Conservation (phyloP, 2,888 invertebrate genomes). For the Campoletis raptor region DNA sequence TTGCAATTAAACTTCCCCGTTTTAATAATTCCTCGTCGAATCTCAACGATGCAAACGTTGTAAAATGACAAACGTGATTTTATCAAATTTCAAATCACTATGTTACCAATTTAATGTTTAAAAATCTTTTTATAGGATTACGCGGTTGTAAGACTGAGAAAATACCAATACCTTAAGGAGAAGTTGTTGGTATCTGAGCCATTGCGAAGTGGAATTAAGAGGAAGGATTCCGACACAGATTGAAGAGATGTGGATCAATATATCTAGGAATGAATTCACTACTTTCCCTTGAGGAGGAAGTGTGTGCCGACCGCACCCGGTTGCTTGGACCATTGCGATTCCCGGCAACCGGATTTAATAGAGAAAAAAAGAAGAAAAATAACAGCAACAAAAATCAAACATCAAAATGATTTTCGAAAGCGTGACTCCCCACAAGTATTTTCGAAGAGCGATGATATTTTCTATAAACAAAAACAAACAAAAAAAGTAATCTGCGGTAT, state of each 20-base stretch:
- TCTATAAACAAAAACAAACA: slow-evolving; percentile 34
- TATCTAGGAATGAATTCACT: slow-evolving; percentile 64
- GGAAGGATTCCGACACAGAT: slow-evolving; percentile 72
- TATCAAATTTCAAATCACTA: background rate
- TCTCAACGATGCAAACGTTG: background rate
- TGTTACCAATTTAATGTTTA: background rate
- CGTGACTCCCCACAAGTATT: slow-evolving; percentile 17
- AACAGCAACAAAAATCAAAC: slow-evolving; percentile 20
- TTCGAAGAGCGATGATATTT: slow-evolving; percentile 51
- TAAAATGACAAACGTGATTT: background rate
- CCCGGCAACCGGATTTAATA: slow-evolving; percentile 51
- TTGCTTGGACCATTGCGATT: slow-evolving; percentile 43
- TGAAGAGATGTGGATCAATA: slow-evolving; percentile 59
- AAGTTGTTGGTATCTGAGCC: slow-evolving; percentile 81
- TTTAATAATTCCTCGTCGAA: background rate
- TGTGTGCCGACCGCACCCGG: slow-evolving; percentile 40
- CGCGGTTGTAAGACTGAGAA: slow-evolving; percentile 87
- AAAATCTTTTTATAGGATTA: slow-evolving; percentile 87
- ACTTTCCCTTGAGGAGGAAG: slow-evolving; percentile 39
- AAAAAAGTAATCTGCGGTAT: background rate
- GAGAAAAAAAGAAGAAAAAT: slow-evolving; percentile 24
- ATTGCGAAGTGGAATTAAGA: slow-evolving; percentile 69
- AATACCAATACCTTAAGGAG: slow-evolving; percentile 88
- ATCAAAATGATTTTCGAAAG: slow-evolving; percentile 36
- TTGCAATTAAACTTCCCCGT: too few relatives aligned